Evolutionary conservation across 2,888 invertebrate genomes (phyloP), one percentile per base, ranked within the genome.

Genomic region (Xestoiulus laeticollis): DNA sequence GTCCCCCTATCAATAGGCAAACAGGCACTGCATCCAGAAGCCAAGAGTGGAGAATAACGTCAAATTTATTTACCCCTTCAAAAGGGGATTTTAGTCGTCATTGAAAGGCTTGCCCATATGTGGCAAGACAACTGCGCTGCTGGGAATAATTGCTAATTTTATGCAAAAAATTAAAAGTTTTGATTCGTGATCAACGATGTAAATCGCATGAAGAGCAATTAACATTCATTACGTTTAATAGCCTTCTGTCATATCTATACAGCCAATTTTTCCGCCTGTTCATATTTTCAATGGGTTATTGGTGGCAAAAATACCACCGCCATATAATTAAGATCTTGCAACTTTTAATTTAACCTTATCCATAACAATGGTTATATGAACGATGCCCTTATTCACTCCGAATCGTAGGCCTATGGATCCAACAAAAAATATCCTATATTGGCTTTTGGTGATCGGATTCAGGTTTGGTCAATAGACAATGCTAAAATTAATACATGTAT

Each of bases 141-240:
- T 26, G 26, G n/a, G 26, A 68, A 68, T 68, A 68, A 68, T 68
- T 68, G 68, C 68, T 68, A 68, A 68, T 68, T 68, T 68, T 26
- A 12, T 5, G 68, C 22, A n/a, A 68, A 68, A 68, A 68, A 26
- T 68, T 68, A 26, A 68, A 68, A 68, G 68, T 68, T 68, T 68
- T 12, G 68, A 26, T 12, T 12, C 22, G 68, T 68, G 68, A 68
- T 68, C 68, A 68, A 68, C 68, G 68, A 68, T 68, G 68, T 68
- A 68, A 68, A 68, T 68, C 68, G 68, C 10, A 26, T 22, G 26
- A 68, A 26, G 22, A 26, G 68, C 68, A 68, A 68, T 68, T 68
- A 68, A 26, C 68, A 68, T 68, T 68, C 68, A n/a, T 68, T 68
- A 68, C n/a, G 68, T 68, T 68, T 68, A n/a, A 68, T 68, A 68